Evolutionary conservation across 53 echinoderm and acorn worm species (phyloP).

Genomic region (Astropecten irregularis): DNA sequence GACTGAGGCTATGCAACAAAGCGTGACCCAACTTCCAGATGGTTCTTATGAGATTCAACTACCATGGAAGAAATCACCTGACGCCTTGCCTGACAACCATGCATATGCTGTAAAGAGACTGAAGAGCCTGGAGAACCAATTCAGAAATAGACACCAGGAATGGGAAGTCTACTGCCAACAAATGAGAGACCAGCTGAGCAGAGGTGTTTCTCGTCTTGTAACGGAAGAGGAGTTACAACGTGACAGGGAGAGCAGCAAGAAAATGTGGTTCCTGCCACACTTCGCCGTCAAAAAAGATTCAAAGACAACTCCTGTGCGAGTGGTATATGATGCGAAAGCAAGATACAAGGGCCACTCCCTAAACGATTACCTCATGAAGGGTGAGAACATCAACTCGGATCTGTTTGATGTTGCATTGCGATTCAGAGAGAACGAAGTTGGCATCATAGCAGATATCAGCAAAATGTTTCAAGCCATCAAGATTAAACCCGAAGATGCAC

Average conservation of each 20-base stretch:
- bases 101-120: constrained; percentile 61
- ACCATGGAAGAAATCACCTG: constrained; percentile 3
- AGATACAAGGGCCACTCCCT: constrained; percentile 64
- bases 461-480: no score
- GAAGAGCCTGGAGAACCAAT: constrained; percentile 37
- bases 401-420: constrained; percentile 35
- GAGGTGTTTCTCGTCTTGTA: constrained; percentile 57
- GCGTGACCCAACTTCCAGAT: constrained; percentile 67
- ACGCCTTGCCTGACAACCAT: constrained; percentile 67
- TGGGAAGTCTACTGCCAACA: constrained; percentile 5
- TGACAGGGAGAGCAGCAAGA: constrained; percentile 48
- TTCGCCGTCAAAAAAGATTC: constrained; percentile 53
- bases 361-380: no score
- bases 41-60: constrained; percentile 44
- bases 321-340: constrained; percentile 63
- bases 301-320: constrained; percentile 40
- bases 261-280: constrained; percentile 76
- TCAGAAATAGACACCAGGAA: constrained; percentile 49
- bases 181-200: constrained; percentile 56
- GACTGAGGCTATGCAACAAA: constrained; percentile 61
- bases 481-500: no score
- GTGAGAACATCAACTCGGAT: constrained; percentile 54
- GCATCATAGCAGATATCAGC: constrained; percentile 66
- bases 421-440: constrained; percentile 61
- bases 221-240: constrained; percentile 27